Conservation (phyloP, 2,797 vertebrate species). For the Pempheris klunzingeri region DNA sequence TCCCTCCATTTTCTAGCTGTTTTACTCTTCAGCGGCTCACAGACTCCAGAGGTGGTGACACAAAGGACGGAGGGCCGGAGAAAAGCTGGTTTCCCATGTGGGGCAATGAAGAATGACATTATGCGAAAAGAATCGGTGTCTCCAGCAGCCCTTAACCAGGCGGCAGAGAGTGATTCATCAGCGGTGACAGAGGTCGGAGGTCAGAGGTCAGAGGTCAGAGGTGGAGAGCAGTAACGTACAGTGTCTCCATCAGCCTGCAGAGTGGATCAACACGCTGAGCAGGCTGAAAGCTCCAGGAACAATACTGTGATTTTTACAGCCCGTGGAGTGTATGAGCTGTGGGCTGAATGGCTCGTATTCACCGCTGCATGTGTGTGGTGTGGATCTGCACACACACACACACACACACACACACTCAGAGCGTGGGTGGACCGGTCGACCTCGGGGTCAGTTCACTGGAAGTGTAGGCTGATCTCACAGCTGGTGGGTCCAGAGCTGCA, state of each 20-base stretch:
- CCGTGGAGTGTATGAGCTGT: conserved; percentile 29
- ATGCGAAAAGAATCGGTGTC: background rate
- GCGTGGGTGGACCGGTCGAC: conserved; percentile 49
- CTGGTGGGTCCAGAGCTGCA: conserved; percentile 25
- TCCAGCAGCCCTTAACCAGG: background rate
- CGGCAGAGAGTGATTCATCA: conserved; percentile 27
- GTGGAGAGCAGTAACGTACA: conserved; percentile 43
- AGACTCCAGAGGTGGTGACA: no score
- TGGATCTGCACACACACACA: conserved; percentile 26
- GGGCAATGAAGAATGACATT: background rate
- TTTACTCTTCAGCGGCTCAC: no score
- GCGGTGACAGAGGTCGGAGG: conserved; percentile 32
- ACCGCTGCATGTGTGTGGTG: background rate
- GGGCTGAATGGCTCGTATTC: conserved; percentile 63
- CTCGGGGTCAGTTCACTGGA: conserved; percentile 42
- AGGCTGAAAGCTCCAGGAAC: conserved; percentile 34
- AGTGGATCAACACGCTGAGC: conserved; percentile 36
- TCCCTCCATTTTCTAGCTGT: no score
- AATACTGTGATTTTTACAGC: conserved; percentile 46
- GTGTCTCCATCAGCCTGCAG: conserved; percentile 7
- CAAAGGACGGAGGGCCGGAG: no score
- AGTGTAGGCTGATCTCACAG: conserved; percentile 49
- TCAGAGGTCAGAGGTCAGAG: conserved; percentile 47
- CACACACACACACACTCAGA: conserved; percentile 9
- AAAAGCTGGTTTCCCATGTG: background rate